phyloP scores from a whole-genome alignment of 2,797 vertebrate genomes.

The Ctenochaetus hawaiiensis region DNA sequence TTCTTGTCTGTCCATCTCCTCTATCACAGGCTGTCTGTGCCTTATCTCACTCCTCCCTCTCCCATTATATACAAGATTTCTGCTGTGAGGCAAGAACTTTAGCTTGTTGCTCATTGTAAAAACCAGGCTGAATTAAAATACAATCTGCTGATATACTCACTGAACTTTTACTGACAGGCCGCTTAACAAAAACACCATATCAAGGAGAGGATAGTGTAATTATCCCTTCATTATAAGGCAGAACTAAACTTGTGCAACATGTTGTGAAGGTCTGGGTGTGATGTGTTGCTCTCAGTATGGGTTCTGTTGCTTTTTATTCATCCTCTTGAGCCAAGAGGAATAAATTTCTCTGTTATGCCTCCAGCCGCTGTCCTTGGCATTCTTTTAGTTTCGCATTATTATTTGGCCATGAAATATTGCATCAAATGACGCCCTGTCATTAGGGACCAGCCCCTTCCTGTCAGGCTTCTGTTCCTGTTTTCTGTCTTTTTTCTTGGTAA shows the following conservation, averaged over 20 bases:
- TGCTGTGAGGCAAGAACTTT: conserved; percentile 19
- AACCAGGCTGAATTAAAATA: conserved; percentile 6
- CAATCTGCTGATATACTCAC: not conserved
- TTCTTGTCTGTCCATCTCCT: conserved; percentile 14
- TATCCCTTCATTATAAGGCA: not conserved
- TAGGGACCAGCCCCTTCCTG: conserved; percentile 12
- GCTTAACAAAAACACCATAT: conserved; percentile 17
- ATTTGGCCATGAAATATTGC: conserved; percentile 11
- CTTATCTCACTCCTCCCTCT: conserved; percentile 17
- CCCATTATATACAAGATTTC: conserved; percentile 44
- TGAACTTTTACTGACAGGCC: conserved; percentile 22
- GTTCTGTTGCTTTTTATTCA: conserved; percentile 20
- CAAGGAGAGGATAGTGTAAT: not conserved
- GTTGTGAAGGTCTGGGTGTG: not conserved
- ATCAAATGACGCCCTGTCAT: conserved; percentile 19
- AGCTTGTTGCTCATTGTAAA: conserved; percentile 34
- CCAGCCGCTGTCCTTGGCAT: not conserved
- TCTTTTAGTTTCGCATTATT: conserved; percentile 20
- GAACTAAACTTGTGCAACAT: conserved; percentile 20
- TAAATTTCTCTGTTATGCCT: not conserved
- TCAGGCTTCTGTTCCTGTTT: not conserved
- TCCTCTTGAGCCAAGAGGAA: not conserved
- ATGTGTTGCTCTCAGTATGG: conserved; percentile 3
- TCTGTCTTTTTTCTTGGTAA: conserved; percentile 3
- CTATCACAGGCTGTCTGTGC: conserved; percentile 20